Percentiles rank a stretch among this genome's conserved stretches.
These are phyloP conservation scores for Dicrostonyx torquatus DNA, from an alignment of 2,797 vertebrate genomes.

Conservation along the genomic window DNA sequence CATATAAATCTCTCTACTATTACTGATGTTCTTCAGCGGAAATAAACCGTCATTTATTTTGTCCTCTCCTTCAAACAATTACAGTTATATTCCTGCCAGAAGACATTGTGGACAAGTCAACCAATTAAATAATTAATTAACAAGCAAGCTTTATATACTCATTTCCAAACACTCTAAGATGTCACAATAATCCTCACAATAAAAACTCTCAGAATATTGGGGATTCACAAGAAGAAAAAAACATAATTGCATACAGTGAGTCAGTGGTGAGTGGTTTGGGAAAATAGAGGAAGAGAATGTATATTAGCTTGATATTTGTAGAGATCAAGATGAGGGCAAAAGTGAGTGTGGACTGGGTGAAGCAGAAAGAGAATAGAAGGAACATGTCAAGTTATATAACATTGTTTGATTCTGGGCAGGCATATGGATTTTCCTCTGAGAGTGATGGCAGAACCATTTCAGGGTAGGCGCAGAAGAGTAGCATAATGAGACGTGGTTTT, in stretches of 20 bases:
- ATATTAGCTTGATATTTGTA: not conserved
- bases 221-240: constrained; percentile 1
- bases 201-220: not conserved
- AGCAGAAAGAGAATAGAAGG: not conserved
- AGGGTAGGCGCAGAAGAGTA: not conserved
- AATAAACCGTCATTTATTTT: constrained; percentile 6
- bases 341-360: not conserved
- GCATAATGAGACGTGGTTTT: not conserved
- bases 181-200: not conserved
- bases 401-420: not conserved
- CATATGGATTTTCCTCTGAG: not conserved
- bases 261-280: not conserved
- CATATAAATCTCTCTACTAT: not conserved
- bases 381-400: not conserved
- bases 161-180: constrained; percentile 9
- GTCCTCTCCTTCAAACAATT: not conserved
- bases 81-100: constrained; percentile 29
- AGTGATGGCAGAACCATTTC: not conserved
- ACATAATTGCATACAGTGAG: not conserved
- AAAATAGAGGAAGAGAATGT: not conserved
- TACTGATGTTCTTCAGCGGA: constrained; percentile 24
- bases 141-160: not conserved
- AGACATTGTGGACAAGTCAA: constrained; percentile 14
- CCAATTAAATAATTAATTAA: not conserved
- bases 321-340: not conserved